Conservation (phyloP, 1,140 invertebrate species). For the Sitodiplosis mosellana region DNA sequence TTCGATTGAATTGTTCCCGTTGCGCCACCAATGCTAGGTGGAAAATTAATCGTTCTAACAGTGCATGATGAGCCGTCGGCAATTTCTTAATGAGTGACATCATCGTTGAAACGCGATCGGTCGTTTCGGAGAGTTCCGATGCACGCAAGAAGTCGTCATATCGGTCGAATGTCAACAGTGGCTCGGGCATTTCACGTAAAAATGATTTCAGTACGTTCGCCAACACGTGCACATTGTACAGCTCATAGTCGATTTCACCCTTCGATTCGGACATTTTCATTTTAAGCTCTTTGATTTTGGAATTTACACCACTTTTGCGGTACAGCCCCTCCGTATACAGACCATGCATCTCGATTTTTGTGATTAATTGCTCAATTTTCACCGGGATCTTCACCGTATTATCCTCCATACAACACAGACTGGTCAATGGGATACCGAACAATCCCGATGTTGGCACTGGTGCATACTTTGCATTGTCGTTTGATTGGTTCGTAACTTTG, state of each 20-base stretch:
- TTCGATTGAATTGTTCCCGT: conserved; percentile 76
- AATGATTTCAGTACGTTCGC: conserved; percentile 83
- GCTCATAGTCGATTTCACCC: conserved; percentile 43
- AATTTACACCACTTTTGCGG: conserved; percentile 75
- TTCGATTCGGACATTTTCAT: conserved; percentile 53
- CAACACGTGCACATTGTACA: conserved; percentile 73
- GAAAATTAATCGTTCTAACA: conserved; percentile 84
- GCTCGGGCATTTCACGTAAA: conserved; percentile 84
- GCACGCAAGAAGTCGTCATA: conserved; percentile 88
- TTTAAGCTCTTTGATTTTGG: conserved; percentile 56
- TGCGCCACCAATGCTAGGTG: conserved; percentile 77
- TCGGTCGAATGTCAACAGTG: conserved; percentile 77
- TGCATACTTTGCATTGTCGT: background rate
- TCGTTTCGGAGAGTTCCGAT: conserved; percentile 58
- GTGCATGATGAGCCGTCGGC: conserved; percentile 73
- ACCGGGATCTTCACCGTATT: conserved; percentile 45
- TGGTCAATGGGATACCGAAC: conserved; percentile 56
- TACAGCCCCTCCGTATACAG: conserved; percentile 87
- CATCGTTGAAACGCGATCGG: conserved; percentile 65
- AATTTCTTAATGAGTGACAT: conserved; percentile 77
- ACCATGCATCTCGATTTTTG: conserved; percentile 77
- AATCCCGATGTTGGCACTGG: conserved; percentile 19
- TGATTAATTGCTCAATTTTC: conserved; percentile 72
- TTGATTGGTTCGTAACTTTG: conserved; percentile 14
- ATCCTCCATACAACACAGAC: conserved; percentile 43